Conservation (phyloP, 2,113 vertebrate genomes). For the Chrysemys picta region DNA sequence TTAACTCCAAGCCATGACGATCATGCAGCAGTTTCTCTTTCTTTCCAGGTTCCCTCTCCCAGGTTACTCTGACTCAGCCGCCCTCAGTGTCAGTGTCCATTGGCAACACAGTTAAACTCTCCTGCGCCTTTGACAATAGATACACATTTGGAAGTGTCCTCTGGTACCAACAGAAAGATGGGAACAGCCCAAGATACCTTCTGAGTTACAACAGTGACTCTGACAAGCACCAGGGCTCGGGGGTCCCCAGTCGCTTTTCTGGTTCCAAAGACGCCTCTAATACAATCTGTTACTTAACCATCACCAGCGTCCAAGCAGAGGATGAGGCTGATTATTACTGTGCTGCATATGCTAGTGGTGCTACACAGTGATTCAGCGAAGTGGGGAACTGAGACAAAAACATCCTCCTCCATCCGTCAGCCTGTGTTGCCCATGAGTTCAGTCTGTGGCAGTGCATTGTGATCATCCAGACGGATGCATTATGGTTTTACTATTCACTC, state of each 20-base stretch:
- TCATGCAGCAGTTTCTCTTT: neutral
- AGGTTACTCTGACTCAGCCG: neutral
- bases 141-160: neutral
- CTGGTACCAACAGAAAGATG: neutral
- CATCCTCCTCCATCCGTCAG: neutral
- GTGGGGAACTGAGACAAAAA: neutral
- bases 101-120: neutral
- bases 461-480: no score
- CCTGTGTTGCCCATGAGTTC: neutral
- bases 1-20: no score
- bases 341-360: neutral
- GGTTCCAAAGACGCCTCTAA: neutral
- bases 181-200: neutral
- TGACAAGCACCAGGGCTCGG: neutral
- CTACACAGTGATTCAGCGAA: neutral
- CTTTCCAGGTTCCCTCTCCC: neutral
- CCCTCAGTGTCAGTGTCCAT: neutral
- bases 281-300: neutral
- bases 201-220: neutral
- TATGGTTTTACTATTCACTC: neutral
- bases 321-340: slow-evolving; percentile 1
- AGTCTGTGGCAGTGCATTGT: neutral
- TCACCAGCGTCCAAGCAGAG: neutral
- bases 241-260: neutral
- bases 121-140: neutral